phyloP scores from a whole-genome alignment of 1,140 invertebrate species.

The Sipha flava region DNA sequence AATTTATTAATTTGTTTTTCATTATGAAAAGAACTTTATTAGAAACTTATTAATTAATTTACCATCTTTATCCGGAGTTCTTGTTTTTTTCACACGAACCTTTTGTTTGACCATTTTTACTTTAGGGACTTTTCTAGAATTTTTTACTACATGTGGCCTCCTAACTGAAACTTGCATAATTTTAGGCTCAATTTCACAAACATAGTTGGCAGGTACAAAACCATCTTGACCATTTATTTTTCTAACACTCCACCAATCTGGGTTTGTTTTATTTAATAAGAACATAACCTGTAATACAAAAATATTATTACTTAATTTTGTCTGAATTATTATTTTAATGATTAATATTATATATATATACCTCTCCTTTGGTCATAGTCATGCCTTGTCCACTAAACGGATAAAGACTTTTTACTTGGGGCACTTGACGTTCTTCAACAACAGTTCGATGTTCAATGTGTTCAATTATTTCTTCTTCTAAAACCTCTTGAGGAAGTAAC shows the following conservation, averaged over 20 bases:
- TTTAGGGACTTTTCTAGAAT: conserved; percentile 78
- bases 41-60: background rate
- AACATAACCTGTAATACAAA: conserved; percentile 60
- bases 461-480: conserved; percentile 83
- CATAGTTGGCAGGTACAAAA: conserved; percentile 96
- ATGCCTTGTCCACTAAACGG: conserved; percentile 90
- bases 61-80: conserved; percentile 36
- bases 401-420: conserved; percentile 83
- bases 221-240: conserved; percentile 86
- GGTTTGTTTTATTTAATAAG: conserved; percentile 87
- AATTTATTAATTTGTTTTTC: background rate
- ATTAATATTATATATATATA: conserved; percentile 42
- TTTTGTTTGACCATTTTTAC: conserved; percentile 79
- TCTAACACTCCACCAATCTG: conserved; percentile 96
- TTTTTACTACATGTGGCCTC: conserved; percentile 71
- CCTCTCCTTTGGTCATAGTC: conserved; percentile 82
- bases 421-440: conserved; percentile 74
- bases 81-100: conserved; percentile 58
- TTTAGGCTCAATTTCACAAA: conserved; percentile 84
- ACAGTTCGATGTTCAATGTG: conserved; percentile 73
- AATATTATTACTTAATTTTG: background rate
- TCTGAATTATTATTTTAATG: background rate
- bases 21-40: background rate
- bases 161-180: conserved; percentile 72
- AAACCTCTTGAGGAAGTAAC: conserved; percentile 78